A percentile compares a stretch with the other conserved stretches of the same genome.
Conservation (phyloP, 2,113 vertebrate species). For the Carlito syrichta region DNA sequence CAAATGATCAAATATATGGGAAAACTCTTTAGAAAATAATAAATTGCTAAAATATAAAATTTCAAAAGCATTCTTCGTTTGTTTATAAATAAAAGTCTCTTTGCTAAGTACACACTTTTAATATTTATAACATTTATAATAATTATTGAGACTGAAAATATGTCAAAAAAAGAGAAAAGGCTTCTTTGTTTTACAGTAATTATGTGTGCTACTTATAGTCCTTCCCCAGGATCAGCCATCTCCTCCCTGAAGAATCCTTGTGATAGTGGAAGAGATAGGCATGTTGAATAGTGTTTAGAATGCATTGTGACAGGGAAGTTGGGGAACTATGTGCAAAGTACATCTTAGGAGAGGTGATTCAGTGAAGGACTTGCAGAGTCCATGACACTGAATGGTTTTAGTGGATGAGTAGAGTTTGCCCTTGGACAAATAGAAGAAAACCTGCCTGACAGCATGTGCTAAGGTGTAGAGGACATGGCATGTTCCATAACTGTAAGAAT, state of each 20-base stretch:
- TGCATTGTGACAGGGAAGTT: background rate
- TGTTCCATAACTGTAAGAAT: background rate
- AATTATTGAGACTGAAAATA: background rate
- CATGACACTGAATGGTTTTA: background rate
- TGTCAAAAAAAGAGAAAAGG: background rate
- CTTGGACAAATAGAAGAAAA: background rate
- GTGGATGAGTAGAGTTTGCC: background rate
- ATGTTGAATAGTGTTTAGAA: background rate
- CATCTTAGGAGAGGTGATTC: background rate
- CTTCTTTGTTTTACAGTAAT: background rate
- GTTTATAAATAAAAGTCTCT: background rate
- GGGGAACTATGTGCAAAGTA: background rate
- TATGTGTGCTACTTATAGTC: background rate
- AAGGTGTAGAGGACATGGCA: background rate
- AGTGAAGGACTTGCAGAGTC: background rate
- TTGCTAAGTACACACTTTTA: background rate
- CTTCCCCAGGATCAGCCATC: rapidly evolving
- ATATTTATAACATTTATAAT: background rate
- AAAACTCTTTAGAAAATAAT: background rate
- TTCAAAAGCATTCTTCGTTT: background rate
- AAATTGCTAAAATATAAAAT: background rate
- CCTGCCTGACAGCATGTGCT: background rate
- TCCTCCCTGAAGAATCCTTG: background rate
- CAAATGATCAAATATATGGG: background rate
- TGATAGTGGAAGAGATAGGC: background rate